Conservation (phyloP, 2,113 vertebrate genomes). For the Alexandromys fortis region DNA sequence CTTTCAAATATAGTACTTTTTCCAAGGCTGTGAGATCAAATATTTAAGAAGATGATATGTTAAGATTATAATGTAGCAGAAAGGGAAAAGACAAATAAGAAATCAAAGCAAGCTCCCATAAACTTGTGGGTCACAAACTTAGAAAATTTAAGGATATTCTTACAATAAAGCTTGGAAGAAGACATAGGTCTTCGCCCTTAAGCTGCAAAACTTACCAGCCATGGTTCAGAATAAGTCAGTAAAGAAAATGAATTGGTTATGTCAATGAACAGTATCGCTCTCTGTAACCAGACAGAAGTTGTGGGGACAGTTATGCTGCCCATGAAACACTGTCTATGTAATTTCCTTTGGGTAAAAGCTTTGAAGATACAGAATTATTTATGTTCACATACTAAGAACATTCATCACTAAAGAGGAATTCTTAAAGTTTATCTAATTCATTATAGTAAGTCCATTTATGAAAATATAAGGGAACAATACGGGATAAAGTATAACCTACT, state of each 20-base stretch:
- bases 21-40: slow-evolving; percentile 16
- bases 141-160: background rate
- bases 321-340: background rate
- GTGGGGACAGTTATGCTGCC: background rate
- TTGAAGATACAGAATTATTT: background rate
- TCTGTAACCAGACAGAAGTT: background rate
- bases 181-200: background rate
- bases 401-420: slow-evolving; percentile 13
- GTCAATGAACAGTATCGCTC: background rate
- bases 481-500: background rate
- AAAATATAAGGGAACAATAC: background rate
- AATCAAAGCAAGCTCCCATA: background rate
- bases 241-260: background rate
- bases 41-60: background rate
- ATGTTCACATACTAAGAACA: background rate
- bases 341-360: background rate
- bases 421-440: background rate
- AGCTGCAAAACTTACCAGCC: background rate
- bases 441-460: background rate
- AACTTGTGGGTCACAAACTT: background rate
- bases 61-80: background rate
- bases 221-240: background rate
- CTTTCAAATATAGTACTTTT: slow-evolving; percentile 8
- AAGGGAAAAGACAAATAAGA: background rate
- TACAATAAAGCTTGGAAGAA: slow-evolving; percentile 14